Evolutionary conservation across 2,797 vertebrate genomes (phyloP), one percentile per base, ranked within the genome.

Genomic region (Diglossa cyanea): DNA sequence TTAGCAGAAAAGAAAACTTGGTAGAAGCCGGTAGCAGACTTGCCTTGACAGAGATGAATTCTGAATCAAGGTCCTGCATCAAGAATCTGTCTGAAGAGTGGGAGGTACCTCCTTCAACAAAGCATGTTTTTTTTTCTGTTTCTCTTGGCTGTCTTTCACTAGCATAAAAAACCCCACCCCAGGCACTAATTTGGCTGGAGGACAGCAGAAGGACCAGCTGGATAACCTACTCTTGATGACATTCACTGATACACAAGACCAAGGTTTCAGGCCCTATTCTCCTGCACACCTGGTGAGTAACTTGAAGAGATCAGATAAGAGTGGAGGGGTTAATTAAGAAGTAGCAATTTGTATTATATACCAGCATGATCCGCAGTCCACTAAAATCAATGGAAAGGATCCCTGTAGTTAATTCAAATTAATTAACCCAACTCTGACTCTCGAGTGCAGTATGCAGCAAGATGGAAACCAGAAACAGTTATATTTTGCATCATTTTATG

Each of bases 321-420:
- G 51, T 65, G 72, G 39, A 95, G 23, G 37, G 66, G 82, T 92
- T 96, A 94, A 96, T 95, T 95, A 95, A 79, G 63, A 81, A 88
- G 60, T 23, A 90, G 82, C 17, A 86, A 70, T 91, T 94, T 92
- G 20, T 92, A 53, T 86, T 65, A 82, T 53, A 65, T 42, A 53
- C 39, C 83, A 84, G 77, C 13, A 4, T 78, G 79, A 93, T 84
- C 44, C 40, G 70, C 30, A 81, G 67, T 92, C 83, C 70, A 63
- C 79, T 79, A 73, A 93, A 93, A 92, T 91, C 44, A 7, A 78
- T 73, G 73, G 83, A 86, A 90, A 95, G 44, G 39, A 93, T 63
- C 76, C 70, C 73, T 66, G 73, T 51, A 86, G 86, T 90, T 96
- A 93, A 86, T 73, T 90, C 70, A 90, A 84, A 88, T 91, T 88